Base-by-base conservation (phyloP, 2,888 invertebrate species). In the Orchesella flavescens region DNA sequence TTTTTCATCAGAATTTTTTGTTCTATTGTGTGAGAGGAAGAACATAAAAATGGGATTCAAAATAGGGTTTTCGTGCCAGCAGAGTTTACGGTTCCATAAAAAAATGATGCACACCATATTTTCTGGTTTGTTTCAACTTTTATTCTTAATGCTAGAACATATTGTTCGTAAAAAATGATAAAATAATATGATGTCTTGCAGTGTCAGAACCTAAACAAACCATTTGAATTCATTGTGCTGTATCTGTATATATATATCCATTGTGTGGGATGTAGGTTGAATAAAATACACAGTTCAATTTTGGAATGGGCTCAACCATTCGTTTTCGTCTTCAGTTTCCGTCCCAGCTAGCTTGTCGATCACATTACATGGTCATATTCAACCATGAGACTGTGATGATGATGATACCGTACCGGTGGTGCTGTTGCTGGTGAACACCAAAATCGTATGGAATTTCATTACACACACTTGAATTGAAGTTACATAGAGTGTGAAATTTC, bases 401-500 rank as follows among this genome's bases (percentile, higher is more conserved):
- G n/a, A n/a, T n/a, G n/a, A n/a, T n/a, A n/a, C n/a, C n/a, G n/a
- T n/a, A n/a, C n/a, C n/a, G n/a, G n/a, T n/a, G n/a, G n/a, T n/a
- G n/a, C n/a, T n/a, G 7, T 34, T 7, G 34, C 34, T 34, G 34
- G 34, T 34, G 34, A 34, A 34, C 34, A 34, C 34, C 34, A 34
- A 34, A n/a, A 34, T 34, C 34, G 61, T 57, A 15, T 63, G 13
- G 9, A 13, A 66, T 66, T 66, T 66, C 43, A 66, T 66, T 66
- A 46, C 66, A 46, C 19, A 66, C 66, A 66, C 15, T 66, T 66
- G 66, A 66, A 10, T 59, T 43, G 66, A 21, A 24, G 68, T 17
- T 53, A 23, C 43, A 66, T 65, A 44, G 74, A 34, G 75, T 75
- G 75, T 65, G 63, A 74, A 74, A 74, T 74, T 63, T 74, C 74